These are phyloP conservation scores for Gila orcuttii DNA, from an alignment of 2,113 vertebrate species.

Conservation along the genomic window DNA sequence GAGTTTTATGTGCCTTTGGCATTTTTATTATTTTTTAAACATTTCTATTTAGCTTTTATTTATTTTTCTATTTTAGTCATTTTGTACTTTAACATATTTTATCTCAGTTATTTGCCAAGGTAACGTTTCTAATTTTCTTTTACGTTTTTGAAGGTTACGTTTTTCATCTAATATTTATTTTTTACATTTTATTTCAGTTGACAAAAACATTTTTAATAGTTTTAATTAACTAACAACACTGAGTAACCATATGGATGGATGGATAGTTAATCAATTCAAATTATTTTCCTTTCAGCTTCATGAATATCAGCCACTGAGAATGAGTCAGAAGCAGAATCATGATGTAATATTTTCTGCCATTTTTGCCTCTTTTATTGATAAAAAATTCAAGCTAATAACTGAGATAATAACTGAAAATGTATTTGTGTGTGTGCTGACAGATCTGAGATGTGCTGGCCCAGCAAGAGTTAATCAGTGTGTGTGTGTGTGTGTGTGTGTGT, in stretches of 20 bases:
- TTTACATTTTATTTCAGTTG: neutral
- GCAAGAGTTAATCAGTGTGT: conserved; percentile 30
- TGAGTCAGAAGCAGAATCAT: neutral
- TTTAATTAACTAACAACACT: neutral
- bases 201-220: neutral
- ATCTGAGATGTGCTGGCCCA: neutral
- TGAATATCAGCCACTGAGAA: neutral
- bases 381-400: neutral
- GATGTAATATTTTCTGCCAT: neutral
- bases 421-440: neutral
- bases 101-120: neutral
- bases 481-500: conserved; percentile 73
- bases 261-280: too few species aligned
- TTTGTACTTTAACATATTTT: neutral
- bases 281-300: neutral
- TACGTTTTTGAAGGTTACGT: too few species aligned
- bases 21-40: too few species aligned
- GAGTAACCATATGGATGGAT: too few species aligned
- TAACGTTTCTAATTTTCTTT: neutral
- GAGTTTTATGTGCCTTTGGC: neutral
- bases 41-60: neutral
- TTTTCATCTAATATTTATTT: neutral
- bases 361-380: neutral
- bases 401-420: conserved; percentile 37
- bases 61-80: neutral